These are phyloP conservation scores for Ceramica pisi DNA, from an alignment of 2,888 invertebrate genomes.

Conservation along the genomic window DNA sequence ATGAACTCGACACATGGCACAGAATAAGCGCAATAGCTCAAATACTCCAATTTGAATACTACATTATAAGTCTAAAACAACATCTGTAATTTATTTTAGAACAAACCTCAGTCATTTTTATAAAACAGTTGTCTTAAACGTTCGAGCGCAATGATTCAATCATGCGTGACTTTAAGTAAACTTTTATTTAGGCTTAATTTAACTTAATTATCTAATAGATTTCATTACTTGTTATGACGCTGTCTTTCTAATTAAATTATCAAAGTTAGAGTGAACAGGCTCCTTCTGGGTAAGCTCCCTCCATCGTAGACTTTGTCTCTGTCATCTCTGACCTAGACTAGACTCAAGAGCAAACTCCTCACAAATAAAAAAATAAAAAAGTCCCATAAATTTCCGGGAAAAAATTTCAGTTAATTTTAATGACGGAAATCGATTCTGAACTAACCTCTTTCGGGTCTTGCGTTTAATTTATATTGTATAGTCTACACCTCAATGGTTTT, in stretches of 20 bases:
- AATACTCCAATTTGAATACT: neutral
- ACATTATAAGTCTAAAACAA: neutral
- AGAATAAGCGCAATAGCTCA: neutral
- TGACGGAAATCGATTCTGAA: neutral
- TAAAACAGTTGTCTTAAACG: neutral
- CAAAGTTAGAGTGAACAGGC: too few relatives aligned
- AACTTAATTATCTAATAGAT: neutral
- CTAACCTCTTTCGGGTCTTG: neutral
- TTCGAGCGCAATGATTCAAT: neutral
- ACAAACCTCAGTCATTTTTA: neutral
- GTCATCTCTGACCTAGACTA: too few relatives aligned
- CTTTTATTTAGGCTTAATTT: neutral
- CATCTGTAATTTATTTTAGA: neutral
- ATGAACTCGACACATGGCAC: constrained; percentile 38
- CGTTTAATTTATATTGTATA: neutral
- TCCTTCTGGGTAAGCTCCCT: too few relatives aligned
- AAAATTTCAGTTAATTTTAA: neutral
- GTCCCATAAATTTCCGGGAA: neutral
- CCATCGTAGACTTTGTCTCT: too few relatives aligned
- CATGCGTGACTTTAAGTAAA: too few relatives aligned
- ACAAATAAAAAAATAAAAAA: too few relatives aligned
- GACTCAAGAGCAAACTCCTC: too few relatives aligned
- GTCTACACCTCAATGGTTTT: constrained; percentile 26
- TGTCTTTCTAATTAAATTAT: neutral
- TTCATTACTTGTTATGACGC: neutral